phyloP scores from a whole-genome alignment of 2,113 vertebrate genomes.

The Pycnonotus jocosus region DNA sequence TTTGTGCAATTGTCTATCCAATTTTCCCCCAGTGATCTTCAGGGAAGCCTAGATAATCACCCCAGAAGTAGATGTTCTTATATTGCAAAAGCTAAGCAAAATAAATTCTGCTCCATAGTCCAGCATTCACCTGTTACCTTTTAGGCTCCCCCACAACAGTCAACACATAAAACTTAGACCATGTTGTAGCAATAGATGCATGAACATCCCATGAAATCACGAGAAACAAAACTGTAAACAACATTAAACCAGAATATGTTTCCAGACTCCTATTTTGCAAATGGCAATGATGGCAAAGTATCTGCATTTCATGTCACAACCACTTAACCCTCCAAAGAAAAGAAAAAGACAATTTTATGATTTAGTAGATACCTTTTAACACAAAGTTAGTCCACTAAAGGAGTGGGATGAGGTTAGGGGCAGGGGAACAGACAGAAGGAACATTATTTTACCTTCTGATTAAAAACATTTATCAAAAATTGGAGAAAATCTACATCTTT shows the following conservation, averaged over 20 bases:
- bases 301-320: background rate
- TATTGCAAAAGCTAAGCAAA: background rate
- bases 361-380: background rate
- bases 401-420: background rate
- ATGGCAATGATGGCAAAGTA: background rate
- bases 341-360: background rate
- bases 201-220: background rate
- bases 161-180: background rate
- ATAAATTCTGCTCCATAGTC: background rate
- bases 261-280: background rate
- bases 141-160: background rate
- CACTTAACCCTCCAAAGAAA: background rate
- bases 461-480: background rate
- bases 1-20: background rate
- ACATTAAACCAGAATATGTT: background rate
- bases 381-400: background rate
- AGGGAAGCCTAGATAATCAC: background rate
- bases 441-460: background rate
- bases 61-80: background rate
- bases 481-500: background rate
- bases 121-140: background rate
- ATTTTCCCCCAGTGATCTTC: background rate
- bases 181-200: background rate
- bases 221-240: background rate
- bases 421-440: background rate